Evolutionary conservation across 2,797 vertebrate genomes (phyloP).

Genomic region (Cheirogaleus major): DNA sequence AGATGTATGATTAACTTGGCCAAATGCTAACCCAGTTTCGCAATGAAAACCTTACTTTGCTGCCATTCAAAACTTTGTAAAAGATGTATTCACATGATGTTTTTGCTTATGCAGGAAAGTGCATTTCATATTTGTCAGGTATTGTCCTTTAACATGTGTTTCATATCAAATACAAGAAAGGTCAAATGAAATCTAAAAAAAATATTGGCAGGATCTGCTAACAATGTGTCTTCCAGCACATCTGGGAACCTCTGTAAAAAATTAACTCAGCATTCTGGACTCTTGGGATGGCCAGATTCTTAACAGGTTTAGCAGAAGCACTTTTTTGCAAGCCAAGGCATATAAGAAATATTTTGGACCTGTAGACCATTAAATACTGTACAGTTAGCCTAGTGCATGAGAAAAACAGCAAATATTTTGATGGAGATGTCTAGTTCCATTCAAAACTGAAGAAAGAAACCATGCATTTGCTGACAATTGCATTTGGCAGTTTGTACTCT

Average conservation of each 20-base stretch:
- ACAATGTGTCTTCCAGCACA: constrained; percentile 62
- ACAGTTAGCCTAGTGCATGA: background rate
- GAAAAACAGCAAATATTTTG: constrained; percentile 34
- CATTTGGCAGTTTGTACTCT: background rate
- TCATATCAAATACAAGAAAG: constrained; percentile 68
- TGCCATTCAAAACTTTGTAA: constrained; percentile 60
- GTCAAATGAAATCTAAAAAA: constrained; percentile 53
- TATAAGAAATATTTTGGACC: constrained; percentile 62
- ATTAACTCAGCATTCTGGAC: constrained; percentile 66
- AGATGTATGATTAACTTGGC: constrained; percentile 65
- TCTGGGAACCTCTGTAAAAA: constrained; percentile 74
- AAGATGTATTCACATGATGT: background rate
- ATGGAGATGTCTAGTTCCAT: constrained; percentile 9
- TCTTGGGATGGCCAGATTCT: constrained; percentile 58
- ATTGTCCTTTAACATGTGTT: constrained; percentile 69
- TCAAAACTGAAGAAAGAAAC: constrained; percentile 30
- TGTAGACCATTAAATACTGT: constrained; percentile 48
- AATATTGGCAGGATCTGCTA: background rate
- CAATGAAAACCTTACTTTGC: constrained; percentile 31
- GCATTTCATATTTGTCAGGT: constrained; percentile 41
- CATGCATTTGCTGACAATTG: constrained; percentile 30
- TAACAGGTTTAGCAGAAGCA: constrained; percentile 71
- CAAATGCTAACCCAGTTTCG: constrained; percentile 27
- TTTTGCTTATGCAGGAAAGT: constrained; percentile 55
- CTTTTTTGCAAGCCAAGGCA: constrained; percentile 46